Conservation (phyloP, 2,888 invertebrate species). For the Limnephilus rhombicus region DNA sequence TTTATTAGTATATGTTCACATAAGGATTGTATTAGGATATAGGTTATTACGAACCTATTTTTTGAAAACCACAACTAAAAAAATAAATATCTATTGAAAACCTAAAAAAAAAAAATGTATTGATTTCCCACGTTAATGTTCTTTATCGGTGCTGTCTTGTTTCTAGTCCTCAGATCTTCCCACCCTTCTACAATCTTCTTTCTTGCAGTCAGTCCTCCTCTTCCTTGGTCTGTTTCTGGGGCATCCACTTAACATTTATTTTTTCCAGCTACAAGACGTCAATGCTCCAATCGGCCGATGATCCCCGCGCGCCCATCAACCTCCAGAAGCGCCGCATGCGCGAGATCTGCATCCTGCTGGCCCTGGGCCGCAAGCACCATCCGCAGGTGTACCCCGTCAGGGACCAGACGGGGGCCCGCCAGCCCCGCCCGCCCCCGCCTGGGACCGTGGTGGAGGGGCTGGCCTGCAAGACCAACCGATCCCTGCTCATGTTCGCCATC, state of each 20-base stretch:
- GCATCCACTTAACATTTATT: not conserved
- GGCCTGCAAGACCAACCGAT: conserved; percentile 78
- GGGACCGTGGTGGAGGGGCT: conserved; percentile 72
- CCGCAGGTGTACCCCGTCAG: conserved; percentile 71
- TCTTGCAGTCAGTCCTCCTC: no score
- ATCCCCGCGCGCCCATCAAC: conserved; percentile 77
- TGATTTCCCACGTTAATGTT: no score
- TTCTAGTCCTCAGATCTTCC: no score
- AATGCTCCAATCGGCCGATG: conserved; percentile 75
- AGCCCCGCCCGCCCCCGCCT: conserved; percentile 52
- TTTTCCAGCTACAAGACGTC: conserved; percentile 73
- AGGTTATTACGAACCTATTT: no score
- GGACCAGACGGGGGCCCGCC: conserved; percentile 63
- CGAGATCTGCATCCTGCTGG: conserved; percentile 73
- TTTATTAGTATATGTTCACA: no score
- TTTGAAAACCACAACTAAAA: no score
- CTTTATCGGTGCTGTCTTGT: no score
- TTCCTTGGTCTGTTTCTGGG: no score
- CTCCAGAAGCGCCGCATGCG: conserved; percentile 73
- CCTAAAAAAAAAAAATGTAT: no score
- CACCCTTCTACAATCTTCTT: no score
- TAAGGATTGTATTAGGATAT: no score
- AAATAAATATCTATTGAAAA: no score
- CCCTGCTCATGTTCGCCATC: conserved; percentile 82
- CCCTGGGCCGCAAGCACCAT: conserved; percentile 73